Evolutionary conservation across 2,797 vertebrate species (phyloP).

Genomic region (Australoheros facetus): DNA sequence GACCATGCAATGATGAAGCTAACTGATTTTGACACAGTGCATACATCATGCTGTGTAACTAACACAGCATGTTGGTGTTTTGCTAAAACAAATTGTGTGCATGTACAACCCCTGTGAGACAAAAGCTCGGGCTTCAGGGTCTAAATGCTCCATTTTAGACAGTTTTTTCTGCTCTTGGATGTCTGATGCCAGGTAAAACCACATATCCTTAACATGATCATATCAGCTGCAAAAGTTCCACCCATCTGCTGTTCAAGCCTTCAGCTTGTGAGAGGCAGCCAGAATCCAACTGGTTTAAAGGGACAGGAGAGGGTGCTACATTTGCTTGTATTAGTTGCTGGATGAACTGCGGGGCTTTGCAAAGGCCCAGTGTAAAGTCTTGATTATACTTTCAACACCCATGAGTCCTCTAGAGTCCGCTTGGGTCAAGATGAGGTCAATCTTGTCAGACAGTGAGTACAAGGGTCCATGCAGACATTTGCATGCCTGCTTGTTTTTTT

Average conservation of each 20-base stretch:
- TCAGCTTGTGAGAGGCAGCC: background rate
- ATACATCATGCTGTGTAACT: background rate
- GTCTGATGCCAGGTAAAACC: background rate
- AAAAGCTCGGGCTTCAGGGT: background rate
- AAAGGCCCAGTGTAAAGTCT: background rate
- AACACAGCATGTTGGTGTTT: background rate
- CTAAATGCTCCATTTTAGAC: background rate
- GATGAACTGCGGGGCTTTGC: background rate
- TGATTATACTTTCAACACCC: background rate
- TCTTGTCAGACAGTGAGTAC: background rate
- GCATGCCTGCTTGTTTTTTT: background rate
- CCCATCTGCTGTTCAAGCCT: too few species aligned
- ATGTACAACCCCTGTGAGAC: background rate
- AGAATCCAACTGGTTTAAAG: background rate
- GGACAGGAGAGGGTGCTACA: background rate
- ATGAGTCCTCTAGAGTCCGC: background rate
- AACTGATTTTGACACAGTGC: background rate
- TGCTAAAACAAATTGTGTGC: background rate
- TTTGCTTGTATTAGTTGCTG: background rate
- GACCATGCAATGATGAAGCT: background rate
- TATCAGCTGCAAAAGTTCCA: too few species aligned
- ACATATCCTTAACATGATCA: too few species aligned
- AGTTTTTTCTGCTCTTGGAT: background rate
- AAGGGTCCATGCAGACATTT: background rate
- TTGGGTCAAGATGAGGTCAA: background rate